These are phyloP conservation scores for Drosophila rellima DNA, from an alignment of 2,888 invertebrate genomes.

Conservation along the genomic window DNA sequence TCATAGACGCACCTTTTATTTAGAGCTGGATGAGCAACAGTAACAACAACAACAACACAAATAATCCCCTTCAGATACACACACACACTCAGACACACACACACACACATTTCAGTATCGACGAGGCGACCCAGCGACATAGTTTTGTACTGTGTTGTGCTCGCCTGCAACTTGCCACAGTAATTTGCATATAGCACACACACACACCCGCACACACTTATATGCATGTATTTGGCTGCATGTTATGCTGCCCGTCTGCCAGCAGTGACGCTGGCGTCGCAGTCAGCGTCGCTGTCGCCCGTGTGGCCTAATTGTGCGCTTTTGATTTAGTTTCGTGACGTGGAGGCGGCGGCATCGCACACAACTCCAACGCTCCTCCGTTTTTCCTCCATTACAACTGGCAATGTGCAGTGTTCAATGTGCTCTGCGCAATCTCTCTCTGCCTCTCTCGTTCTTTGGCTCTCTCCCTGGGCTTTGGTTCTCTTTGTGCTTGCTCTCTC, in stretches of 20 bases:
- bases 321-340: constrained; percentile 72
- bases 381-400: constrained; percentile 30
- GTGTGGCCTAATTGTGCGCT: constrained; percentile 81
- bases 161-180: constrained; percentile 67
- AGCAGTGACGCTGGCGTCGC: constrained; percentile 35
- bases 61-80: background rate
- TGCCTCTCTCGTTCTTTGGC: constrained; percentile 1
- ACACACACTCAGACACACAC: constrained; percentile 10
- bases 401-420: constrained; percentile 43
- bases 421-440: constrained; percentile 23
- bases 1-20: constrained; percentile 68
- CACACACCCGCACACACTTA: constrained; percentile 23
- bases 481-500: constrained; percentile 10
- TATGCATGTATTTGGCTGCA: constrained; percentile 30
- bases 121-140: constrained; percentile 73
- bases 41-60: constrained; percentile 14
- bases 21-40: constrained; percentile 46
- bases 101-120: constrained; percentile 24
- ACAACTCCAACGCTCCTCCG: constrained; percentile 4
- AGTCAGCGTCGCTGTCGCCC: constrained; percentile 27
- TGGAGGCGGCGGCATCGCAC: constrained; percentile 34
- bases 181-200: constrained; percentile 66
- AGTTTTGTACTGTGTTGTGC: constrained; percentile 61
- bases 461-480: background rate
- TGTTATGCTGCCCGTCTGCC: constrained; percentile 41